These are phyloP conservation scores for Eudemis profundana DNA, from an alignment of 2,888 invertebrate species.

Conservation along the genomic window DNA sequence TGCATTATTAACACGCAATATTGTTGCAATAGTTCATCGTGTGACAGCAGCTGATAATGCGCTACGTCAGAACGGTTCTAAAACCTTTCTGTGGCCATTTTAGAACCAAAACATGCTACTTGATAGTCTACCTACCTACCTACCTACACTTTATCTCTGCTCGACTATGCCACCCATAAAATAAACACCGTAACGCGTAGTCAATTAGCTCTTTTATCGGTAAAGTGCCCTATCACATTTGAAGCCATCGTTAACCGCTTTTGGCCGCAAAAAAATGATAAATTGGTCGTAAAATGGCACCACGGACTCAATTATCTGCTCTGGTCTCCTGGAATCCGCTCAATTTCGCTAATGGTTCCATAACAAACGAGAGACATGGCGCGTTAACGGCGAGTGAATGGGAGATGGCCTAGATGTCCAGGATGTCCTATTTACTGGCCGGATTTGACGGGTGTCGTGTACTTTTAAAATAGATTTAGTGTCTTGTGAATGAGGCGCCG, in stretches of 20 bases:
- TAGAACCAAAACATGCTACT: too few relatives aligned
- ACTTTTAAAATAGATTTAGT: constrained; percentile 41
- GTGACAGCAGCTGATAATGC: too few relatives aligned
- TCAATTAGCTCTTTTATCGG: constrained; percentile 32
- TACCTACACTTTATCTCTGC: neutral
- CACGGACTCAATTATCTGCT: constrained; percentile 43
- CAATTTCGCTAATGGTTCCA: constrained; percentile 43
- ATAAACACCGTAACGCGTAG: constrained; percentile 21
- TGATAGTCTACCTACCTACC: neutral
- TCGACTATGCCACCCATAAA: neutral
- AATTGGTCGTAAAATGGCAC: constrained; percentile 40
- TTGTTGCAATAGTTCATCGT: too few relatives aligned
- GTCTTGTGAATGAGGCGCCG: constrained; percentile 21
- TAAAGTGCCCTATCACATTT: constrained; percentile 36
- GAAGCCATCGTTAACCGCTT: constrained; percentile 39
- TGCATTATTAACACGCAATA: too few relatives aligned
- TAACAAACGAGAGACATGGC: constrained; percentile 26
- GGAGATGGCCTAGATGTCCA: constrained; percentile 28
- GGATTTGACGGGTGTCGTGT: constrained; percentile 38
- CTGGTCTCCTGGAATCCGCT: constrained; percentile 32
- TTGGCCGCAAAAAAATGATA: constrained; percentile 42
- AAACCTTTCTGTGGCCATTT: too few relatives aligned
- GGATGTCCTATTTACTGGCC: constrained; percentile 42
- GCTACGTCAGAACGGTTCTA: too few relatives aligned
- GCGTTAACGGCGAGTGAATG: constrained; percentile 16